A percentile compares a stretch with the other conserved stretches of the same genome.
phyloP scores from a whole-genome alignment of 2,888 invertebrate genomes.

The Druceiella hillmani region DNA sequence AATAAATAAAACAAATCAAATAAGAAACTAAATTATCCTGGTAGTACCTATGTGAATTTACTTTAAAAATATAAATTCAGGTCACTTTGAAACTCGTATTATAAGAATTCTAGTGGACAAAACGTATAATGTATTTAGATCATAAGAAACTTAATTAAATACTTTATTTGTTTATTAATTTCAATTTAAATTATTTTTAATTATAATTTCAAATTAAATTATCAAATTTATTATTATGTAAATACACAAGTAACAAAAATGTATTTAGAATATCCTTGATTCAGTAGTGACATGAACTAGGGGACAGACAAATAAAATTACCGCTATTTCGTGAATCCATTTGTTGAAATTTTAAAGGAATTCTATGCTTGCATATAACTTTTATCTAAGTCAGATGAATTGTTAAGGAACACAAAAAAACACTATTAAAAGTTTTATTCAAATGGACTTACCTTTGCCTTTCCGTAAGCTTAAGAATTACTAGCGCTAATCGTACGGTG shows the following conservation, averaged over 20 bases:
- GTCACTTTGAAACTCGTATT: conserved; percentile 4
- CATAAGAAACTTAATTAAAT: no score
- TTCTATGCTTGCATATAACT: conserved; percentile 2
- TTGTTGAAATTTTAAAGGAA: conserved; percentile 3
- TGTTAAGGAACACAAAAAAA: conserved; percentile 4
- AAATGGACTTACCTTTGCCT: conserved; percentile 4
- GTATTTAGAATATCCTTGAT: conserved; percentile 4
- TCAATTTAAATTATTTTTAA: no score
- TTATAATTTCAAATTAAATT: no score
- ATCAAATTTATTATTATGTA: no score
- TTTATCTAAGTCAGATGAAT: conserved; percentile 1
- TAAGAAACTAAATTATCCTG: conserved; percentile 1
- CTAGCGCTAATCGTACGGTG: conserved; percentile 1
- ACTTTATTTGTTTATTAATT: no score
- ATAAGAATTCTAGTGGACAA: conserved; percentile 1
- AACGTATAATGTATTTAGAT: no score
- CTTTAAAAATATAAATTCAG: background rate
- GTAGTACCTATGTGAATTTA: conserved; percentile 2
- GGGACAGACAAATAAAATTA: no score
- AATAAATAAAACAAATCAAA: conserved; percentile 3
- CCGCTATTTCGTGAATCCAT: conserved; percentile 3
- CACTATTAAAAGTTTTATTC: conserved; percentile 5
- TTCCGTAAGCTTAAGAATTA: conserved; percentile 4
- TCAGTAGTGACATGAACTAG: conserved; percentile 3
- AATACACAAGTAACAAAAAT: conserved; percentile 3